Conservation (phyloP, 2,797 vertebrate genomes). For the Phoebastria nigripes region DNA sequence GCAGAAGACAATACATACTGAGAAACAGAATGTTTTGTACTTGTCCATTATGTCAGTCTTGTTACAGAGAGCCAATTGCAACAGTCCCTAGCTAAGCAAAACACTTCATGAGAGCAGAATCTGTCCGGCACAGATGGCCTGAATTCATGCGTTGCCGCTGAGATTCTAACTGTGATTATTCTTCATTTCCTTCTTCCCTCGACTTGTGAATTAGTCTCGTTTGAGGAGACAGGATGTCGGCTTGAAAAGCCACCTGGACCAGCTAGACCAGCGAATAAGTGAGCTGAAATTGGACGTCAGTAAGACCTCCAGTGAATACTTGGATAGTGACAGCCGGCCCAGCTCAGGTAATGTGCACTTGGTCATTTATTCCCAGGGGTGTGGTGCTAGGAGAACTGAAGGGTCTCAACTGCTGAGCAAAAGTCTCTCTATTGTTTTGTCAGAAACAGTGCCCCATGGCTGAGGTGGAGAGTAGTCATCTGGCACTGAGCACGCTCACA, state of each 20-base stretch:
- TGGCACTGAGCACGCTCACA: not conserved
- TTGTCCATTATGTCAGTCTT: not conserved
- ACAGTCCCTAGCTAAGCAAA: not conserved
- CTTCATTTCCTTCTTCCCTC: slow-evolving; percentile 25
- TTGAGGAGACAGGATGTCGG: slow-evolving; percentile 88
- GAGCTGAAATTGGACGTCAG: slow-evolving; percentile 87
- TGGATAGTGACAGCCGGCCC: slow-evolving; percentile 92
- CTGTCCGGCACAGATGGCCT: not conserved
- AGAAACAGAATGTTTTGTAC: not conserved
- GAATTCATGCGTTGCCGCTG: not conserved
- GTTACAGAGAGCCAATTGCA: not conserved
- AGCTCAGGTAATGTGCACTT: slow-evolving; percentile 85
- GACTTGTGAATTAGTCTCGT: slow-evolving; percentile 76
- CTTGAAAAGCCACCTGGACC: slow-evolving; percentile 89
- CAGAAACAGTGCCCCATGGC: not conserved
- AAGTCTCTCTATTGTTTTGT: not conserved
- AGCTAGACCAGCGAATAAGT: slow-evolving; percentile 89
- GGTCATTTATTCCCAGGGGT: not conserved
- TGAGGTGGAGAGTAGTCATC: not conserved
- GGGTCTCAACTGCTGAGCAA: not conserved
- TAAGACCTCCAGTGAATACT: slow-evolving; percentile 82
- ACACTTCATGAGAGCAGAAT: not conserved
- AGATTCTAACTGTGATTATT: slow-evolving; percentile 16
- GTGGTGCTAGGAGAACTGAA: not conserved
- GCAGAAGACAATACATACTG: not conserved